These are phyloP conservation scores for Xenentodon cancila DNA, from an alignment of 2,797 vertebrate species.

Conservation along the genomic window DNA sequence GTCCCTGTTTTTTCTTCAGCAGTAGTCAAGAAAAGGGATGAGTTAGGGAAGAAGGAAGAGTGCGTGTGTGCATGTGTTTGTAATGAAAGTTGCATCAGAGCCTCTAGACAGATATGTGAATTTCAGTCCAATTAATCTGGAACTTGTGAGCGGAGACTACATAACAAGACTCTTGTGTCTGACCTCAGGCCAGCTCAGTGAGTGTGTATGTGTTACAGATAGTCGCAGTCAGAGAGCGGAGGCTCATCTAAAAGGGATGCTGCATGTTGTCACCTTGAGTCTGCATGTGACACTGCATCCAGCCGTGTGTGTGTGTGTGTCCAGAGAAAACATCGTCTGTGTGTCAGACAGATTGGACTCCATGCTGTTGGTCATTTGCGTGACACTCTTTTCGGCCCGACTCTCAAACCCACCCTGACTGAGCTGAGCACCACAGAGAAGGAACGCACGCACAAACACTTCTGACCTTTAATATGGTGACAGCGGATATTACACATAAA, in stretches of 20 bases:
- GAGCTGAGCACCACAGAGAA: conserved; percentile 9
- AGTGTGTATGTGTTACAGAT: conserved; percentile 30
- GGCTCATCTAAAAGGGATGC: conserved; percentile 30
- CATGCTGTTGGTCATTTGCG: conserved; percentile 48
- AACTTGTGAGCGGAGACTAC: conserved; percentile 65
- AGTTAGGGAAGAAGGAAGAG: conserved; percentile 20
- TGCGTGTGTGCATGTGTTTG: conserved; percentile 12
- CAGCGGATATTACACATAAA: conserved; percentile 21
- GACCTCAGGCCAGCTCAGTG: conserved; percentile 61
- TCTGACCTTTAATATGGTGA: conserved; percentile 34
- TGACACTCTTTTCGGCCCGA: conserved; percentile 24
- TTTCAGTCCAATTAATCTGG: conserved; percentile 77
- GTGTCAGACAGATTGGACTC: conserved; percentile 35
- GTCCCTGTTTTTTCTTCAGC: conserved; percentile 23
- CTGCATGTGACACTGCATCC: conserved; percentile 35
- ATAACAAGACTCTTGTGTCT: conserved; percentile 67
- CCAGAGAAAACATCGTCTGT: too few species aligned
- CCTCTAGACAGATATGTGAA: conserved; percentile 67
- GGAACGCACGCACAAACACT: conserved; percentile 8
- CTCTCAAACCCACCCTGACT: conserved; percentile 9
- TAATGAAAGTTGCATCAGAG: conserved; percentile 69
- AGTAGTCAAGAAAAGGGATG: conserved; percentile 19
- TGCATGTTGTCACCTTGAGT: conserved; percentile 53
- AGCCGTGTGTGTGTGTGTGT: conserved; percentile 15
- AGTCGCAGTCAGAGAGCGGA: conserved; percentile 26